Conservation (phyloP, 2,797 vertebrate genomes). For the Acanthornis magna region DNA sequence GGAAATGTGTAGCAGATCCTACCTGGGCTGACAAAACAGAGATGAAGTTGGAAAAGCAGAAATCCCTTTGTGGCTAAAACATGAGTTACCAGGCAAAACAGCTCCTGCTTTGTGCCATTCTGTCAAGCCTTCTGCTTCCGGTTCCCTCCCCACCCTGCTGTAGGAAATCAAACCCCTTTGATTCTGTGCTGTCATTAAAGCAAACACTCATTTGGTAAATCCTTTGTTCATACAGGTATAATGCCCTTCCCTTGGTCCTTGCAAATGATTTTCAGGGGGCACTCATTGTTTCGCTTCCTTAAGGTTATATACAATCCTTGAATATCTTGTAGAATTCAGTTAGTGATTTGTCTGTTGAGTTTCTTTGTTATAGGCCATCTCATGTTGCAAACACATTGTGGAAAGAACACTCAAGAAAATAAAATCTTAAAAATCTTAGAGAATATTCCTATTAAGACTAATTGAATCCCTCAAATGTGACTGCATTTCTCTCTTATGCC, state of each 20-base stretch:
- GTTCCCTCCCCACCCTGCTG: fast-evolving
- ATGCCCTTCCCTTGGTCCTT: neutral
- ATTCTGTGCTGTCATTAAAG: neutral
- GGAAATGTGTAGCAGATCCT: neutral
- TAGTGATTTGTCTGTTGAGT: neutral
- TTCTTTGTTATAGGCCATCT: neutral
- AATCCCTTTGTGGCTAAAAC: neutral
- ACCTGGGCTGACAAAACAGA: neutral
- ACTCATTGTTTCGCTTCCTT: neutral
- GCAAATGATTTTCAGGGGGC: neutral
- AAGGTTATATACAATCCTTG: neutral
- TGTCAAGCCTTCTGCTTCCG: neutral
- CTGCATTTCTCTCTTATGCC: neutral
- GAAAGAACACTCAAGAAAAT: neutral
- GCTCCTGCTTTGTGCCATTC: neutral
- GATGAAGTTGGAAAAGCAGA: neutral
- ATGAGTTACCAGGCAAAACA: neutral
- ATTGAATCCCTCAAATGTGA: neutral
- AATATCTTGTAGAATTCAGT: neutral
- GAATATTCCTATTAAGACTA: neutral
- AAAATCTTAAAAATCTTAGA: neutral
- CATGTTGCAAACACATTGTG: neutral
- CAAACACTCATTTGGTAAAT: neutral
- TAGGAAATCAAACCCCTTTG: neutral
- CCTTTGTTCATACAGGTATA: neutral